Base-by-base conservation (phyloP, 2,888 invertebrate genomes). In the Creontiades dilutus region DNA sequence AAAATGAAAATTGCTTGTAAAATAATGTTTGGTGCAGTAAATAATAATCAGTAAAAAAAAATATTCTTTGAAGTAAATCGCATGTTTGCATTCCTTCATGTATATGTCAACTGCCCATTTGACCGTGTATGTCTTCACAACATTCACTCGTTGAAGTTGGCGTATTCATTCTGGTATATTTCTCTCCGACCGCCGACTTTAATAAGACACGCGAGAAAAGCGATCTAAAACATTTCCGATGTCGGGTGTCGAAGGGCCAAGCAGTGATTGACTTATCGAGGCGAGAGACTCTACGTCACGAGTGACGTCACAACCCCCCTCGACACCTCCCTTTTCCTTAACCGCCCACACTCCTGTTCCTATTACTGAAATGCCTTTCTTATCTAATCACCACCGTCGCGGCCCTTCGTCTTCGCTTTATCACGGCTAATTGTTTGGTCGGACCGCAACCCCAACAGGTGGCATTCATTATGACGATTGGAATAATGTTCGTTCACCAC, bases 391-490 rank as follows among this genome's bases (percentile, higher is more conserved):
- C 68, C 27, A 7, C 37, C 37, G 37, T 11, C 68, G 68, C 61
- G 23, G 23, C 27, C 27, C 68, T 23, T 23, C 13, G 23, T 12
- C 23, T 19, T 68, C 68, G 12, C 68, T 68, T 68, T 68, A 68
- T 68, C 27, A 23, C 13, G 68, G 68, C 19, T 68, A 68, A 68
- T 68, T 68, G 68, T 68, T 68, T 23, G 23, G 68, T 68, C 68
- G n/a, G 3, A 23, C 68, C 68, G 23, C 68, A 2, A n/a, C 68
- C 19, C n/a, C 68, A 68, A 68, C 68, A 68, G 68, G 68, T 68
- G 68, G 68, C n/a, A 23, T 68, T 68, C 68, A 68, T 68, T 68
- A 68, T 68, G n/a, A 68, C 68, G 23, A 68, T 68, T 68, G 68
- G 23, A 68, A 23, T 9, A 19, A 9, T 61, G 7, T 23, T 52